Conservation (phyloP, 2,888 invertebrate species). For the Synanthedon vespiformis region DNA sequence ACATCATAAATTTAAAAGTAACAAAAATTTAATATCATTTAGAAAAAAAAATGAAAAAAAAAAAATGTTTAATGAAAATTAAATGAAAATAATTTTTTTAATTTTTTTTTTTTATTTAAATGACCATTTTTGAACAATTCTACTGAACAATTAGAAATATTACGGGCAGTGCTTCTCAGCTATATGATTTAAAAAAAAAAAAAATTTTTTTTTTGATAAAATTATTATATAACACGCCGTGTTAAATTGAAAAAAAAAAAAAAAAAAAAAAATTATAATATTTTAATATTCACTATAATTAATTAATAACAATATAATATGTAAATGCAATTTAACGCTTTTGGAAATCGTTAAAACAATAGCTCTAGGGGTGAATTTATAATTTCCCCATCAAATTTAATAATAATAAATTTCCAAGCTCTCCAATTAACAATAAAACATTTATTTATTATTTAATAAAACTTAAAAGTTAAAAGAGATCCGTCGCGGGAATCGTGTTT, state of each 20-base stretch:
- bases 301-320: conserved; percentile 18
- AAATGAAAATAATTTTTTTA: too few species aligned
- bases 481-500: conserved; percentile 24
- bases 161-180: neutral
- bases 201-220: neutral
- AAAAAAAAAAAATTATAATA: neutral
- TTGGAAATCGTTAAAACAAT: conserved; percentile 18
- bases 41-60: too few species aligned
- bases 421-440: neutral
- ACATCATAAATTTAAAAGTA: too few species aligned
- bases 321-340: conserved; percentile 8
- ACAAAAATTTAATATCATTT: too few species aligned
- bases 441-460: neutral
- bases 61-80: too few species aligned
- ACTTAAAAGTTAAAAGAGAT: conserved; percentile 19
- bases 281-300: neutral
- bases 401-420: conserved; percentile 1
- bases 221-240: neutral
- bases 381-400: conserved; percentile 35
- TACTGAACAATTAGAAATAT: too few species aligned
- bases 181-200: neutral
- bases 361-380: conserved; percentile 33
- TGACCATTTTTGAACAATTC: too few species aligned
- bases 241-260: neutral
- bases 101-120: too few species aligned